A percentile compares a stretch with the other conserved stretches of the same genome.
phyloP scores from a whole-genome alignment of 2,888 invertebrate species.

The Stenchaetothrips biformis region DNA sequence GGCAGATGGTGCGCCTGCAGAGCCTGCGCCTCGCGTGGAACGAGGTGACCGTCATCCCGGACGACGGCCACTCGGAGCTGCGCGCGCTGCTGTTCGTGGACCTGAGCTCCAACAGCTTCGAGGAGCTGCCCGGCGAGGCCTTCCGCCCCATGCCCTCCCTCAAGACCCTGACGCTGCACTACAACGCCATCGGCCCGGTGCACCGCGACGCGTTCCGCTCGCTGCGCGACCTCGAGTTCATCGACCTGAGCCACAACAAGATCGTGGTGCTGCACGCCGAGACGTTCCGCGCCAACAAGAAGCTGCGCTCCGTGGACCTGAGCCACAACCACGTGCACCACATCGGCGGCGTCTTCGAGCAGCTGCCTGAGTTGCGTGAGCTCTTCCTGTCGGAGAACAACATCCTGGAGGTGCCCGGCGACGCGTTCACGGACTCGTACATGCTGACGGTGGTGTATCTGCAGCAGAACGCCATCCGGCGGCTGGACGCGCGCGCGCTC shows the following conservation, averaged over 20 bases:
- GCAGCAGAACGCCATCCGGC: constrained; percentile 78
- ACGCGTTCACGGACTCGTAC: constrained; percentile 72
- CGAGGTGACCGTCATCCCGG: constrained; percentile 60
- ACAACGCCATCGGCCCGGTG: constrained; percentile 73
- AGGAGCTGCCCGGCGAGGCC: constrained; percentile 67
- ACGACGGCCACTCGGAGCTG: constrained; percentile 65
- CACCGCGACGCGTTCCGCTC: constrained; percentile 72
- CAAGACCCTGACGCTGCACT: constrained; percentile 74
- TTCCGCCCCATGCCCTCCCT: constrained; percentile 76
- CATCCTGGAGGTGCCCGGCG: constrained; percentile 73
- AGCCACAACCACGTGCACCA: constrained; percentile 86
- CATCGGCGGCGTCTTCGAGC: constrained; percentile 75
- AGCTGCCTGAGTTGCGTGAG: constrained; percentile 72
- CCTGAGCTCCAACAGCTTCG: constrained; percentile 80
- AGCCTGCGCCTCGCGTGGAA: constrained; percentile 61
- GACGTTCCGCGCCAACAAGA: constrained; percentile 70
- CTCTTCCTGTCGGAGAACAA: constrained; percentile 85
- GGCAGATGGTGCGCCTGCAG: constrained; percentile 65
- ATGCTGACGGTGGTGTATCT: constrained; percentile 76
- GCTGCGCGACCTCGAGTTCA: constrained; percentile 67
- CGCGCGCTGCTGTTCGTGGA: constrained; percentile 71
- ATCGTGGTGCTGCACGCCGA: constrained; percentile 68
- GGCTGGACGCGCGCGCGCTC: constrained; percentile 72
- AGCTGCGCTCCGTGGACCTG: constrained; percentile 75
- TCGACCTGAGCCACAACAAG: constrained; percentile 85